Base-by-base conservation (phyloP, 2,113 vertebrate genomes). In the Ctenodactylus gundi region DNA sequence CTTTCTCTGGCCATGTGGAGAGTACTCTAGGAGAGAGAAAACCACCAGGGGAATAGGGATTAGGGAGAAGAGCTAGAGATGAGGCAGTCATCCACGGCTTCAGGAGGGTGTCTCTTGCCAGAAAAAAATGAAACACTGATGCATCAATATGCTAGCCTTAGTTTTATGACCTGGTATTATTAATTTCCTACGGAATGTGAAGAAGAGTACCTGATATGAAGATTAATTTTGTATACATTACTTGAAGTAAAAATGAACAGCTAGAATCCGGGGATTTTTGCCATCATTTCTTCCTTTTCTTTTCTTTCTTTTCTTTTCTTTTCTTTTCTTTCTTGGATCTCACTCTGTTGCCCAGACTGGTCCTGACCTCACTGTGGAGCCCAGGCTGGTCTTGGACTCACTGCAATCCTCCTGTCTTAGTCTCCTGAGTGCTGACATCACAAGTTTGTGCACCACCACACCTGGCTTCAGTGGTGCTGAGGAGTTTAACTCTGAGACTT, bases 181-280 rank as follows among this genome's bases (percentile, higher is more conserved):
- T 93, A 73, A 96, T 90, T 96, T 96, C 70, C 21, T 41, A 72
- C 15, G 60, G 23, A 67, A 89, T 93, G 92, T 90, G 88, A 81
- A 93, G 83, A 84, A 93, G 83, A 84, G 21, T 76, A 21, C 60
- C 39, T 6, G 55, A 36, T 81, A 34, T 84, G 57, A 87, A 96
- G 88, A 89, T 68, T 76, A 85, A 73, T 94, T 92, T 70, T 36
- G 27, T 83, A 67, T 4, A 64, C 34, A 31, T 91, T 89, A 89
- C 91, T 94, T 91, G 53, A 23, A 58, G 53, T 67, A 87, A 85
- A 58, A 94, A 77, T 41, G 41, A 90, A 89, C 44, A 92, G 1
- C 6, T 39, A 81, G 41, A 58, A 25, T 81, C 76, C 41, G 60
- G 27, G 34, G 62, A 88, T 9, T 27, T 91, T 64, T 78, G 67